Evolutionary conservation across 2,888 invertebrate genomes (phyloP).

Genomic region (Microplitis manilae): DNA sequence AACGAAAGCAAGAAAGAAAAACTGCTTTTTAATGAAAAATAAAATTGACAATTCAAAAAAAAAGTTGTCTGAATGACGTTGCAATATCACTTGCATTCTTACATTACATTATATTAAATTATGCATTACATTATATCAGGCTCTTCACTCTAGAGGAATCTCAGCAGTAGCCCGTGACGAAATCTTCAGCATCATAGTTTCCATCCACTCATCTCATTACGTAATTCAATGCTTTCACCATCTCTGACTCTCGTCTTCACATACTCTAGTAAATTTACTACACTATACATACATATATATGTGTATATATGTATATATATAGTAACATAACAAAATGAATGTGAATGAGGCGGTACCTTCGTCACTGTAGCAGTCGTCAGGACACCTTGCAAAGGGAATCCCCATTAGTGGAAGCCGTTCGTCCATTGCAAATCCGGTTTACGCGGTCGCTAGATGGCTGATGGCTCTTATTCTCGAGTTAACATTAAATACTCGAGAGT

Average conservation of each 20-base stretch:
- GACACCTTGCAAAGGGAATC: constrained; percentile 57
- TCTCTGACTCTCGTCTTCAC: constrained; percentile 13
- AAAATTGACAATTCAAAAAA: background rate
- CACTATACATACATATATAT: background rate
- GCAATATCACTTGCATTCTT: background rate
- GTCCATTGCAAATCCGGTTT: constrained; percentile 59
- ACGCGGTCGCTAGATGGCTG: constrained; percentile 35
- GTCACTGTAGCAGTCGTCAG: constrained; percentile 46
- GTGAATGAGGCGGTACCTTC: constrained; percentile 14
- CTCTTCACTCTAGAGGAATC: constrained; percentile 4
- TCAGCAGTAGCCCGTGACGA: constrained; percentile 20
- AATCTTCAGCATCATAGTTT: constrained; percentile 18
- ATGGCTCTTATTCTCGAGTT: constrained; percentile 13
- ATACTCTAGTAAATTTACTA: background rate
- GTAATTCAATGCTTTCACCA: constrained; percentile 34
- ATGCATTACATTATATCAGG: background rate
- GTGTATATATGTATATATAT: background rate
- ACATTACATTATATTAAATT: background rate
- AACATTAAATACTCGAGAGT: constrained; percentile 16
- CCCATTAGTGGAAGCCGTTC: constrained; percentile 59
- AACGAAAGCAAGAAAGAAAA: background rate
- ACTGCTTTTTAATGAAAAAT: background rate
- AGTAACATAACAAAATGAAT: constrained; percentile 5
- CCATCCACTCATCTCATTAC: constrained; percentile 16
- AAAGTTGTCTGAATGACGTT: background rate